Conservation (phyloP, 2,797 vertebrate genomes). For the Myoxocephalus aenaeus region DNA sequence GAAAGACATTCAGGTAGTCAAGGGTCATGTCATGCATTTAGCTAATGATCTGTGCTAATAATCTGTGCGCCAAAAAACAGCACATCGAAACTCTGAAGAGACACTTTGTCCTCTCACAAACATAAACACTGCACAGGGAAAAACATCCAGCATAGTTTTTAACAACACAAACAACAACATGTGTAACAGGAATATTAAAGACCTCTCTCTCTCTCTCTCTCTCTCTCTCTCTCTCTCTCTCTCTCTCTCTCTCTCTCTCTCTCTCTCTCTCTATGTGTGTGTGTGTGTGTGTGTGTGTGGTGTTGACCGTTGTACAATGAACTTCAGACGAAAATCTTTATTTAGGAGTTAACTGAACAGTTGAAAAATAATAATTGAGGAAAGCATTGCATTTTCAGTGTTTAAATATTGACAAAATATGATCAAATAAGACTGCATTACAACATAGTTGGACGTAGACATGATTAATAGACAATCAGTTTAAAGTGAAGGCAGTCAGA, state of each 20-base stretch:
- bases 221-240: too few relatives aligned
- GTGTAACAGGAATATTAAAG: slow-evolving; percentile 65
- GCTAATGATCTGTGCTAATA: slow-evolving; percentile 59
- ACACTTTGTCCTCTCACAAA: slow-evolving; percentile 87
- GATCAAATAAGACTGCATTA: not conserved
- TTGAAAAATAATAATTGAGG: too few relatives aligned
- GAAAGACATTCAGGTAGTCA: slow-evolving; percentile 72
- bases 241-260: too few relatives aligned
- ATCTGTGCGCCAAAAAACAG: slow-evolving; percentile 58
- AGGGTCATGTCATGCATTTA: slow-evolving; percentile 78
- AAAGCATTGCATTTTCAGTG: not conserved
- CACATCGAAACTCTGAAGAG: slow-evolving; percentile 58
- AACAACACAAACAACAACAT: slow-evolving; percentile 82
- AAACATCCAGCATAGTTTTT: slow-evolving; percentile 69
- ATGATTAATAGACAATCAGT: too few relatives aligned
- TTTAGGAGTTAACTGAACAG: not conserved
- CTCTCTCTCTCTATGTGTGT: too few relatives aligned
- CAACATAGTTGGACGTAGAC: not conserved
- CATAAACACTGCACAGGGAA: slow-evolving; percentile 85
- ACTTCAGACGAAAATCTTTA: slow-evolving; percentile 35
- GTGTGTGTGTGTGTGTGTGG: not conserved
- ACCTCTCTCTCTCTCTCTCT: not conserved
- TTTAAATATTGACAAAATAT: not conserved
- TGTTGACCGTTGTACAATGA: slow-evolving; percentile 26
- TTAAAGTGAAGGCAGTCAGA: not conserved